A percentile compares a stretch with the other conserved stretches of the same genome.
Conservation (phyloP, 2,797 vertebrate genomes). For the Pseudomugil gertrudae region DNA sequence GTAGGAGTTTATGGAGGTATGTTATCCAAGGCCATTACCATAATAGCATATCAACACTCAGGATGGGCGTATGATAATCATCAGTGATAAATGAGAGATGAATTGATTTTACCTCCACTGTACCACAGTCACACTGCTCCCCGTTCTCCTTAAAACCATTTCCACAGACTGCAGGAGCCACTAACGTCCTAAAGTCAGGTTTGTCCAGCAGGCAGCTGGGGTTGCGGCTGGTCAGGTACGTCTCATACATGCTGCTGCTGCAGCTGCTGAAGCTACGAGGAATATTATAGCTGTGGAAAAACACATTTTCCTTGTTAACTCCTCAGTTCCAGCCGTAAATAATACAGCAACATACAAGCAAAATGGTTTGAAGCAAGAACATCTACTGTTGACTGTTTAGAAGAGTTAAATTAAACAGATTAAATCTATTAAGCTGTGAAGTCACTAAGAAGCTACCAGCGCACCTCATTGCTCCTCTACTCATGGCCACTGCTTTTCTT, state of each 20-base stretch:
- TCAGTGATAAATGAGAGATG: background rate
- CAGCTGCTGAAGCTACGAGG: slow-evolving; percentile 84
- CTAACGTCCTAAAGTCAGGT: slow-evolving; percentile 52
- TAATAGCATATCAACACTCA: background rate
- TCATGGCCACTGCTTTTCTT: too few relatives aligned
- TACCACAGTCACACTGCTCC: slow-evolving; percentile 84
- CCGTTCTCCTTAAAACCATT: slow-evolving; percentile 80
- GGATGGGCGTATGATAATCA: background rate
- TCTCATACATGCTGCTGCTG: slow-evolving; percentile 66
- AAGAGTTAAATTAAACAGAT: background rate
- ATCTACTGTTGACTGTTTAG: too few relatives aligned
- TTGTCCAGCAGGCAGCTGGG: slow-evolving; percentile 79
- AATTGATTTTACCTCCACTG: slow-evolving; percentile 65
- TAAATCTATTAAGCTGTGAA: background rate
- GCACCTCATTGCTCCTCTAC: background rate
- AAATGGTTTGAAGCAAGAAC: too few relatives aligned
- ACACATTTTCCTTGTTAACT: background rate
- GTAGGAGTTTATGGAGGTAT: background rate
- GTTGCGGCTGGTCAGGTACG: slow-evolving; percentile 61
- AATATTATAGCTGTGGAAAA: slow-evolving; percentile 68
- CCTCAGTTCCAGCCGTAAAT: background rate
- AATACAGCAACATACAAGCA: too few relatives aligned
- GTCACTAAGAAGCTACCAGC: background rate
- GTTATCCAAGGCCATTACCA: background rate
- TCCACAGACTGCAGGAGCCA: slow-evolving; percentile 70